Evolutionary conservation across 1,140 invertebrate species (phyloP), one percentile per base, ranked within the genome.

Genomic region (Liolophura sinensis): DNA sequence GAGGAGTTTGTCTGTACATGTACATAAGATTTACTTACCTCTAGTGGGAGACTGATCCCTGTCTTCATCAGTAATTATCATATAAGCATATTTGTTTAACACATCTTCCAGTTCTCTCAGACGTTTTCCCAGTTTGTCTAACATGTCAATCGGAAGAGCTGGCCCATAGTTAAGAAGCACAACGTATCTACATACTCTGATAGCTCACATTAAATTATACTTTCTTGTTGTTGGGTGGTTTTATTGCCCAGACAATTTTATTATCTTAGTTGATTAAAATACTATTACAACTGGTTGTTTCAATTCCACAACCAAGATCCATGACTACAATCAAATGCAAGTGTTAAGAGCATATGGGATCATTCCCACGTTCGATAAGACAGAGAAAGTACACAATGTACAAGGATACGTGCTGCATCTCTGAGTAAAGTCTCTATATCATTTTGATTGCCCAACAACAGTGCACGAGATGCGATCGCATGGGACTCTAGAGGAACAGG

Each of bases 381-480:
- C n/a, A n/a, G 47, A 50, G 5, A 25, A 50, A 48, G 24, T 18
- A 18, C 11, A 64, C 18, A 49, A n/a, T 25, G 9, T 56, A 11
- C 62, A 73, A 78, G 71, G 77, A 77, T 78, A 78, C 77, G 75
- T n/a, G 77, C 75, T 49, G 73, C 67, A 24, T 76, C 72, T 27
- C 68, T 69, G 14, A 78, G 54, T 14, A 78, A 59, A 6, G 69
- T 65, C 48, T 66, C 61, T 60, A 78, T 75, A 55, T 78, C 75
- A 27, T 75, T 70, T 60, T 75, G 68, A 9, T 61, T 70, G 50
- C 75, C 72, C 1, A 77, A 62, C 9, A 76, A 51, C n/a, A 73
- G 18, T 22, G 55, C 70, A 64, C 75, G 71, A 55, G 66, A 68
- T 15, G 75, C 56, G 20, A 75, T 68, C 31, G 73, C 73, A 55